Evolutionary conservation across 2,113 vertebrate genomes (phyloP).

Genomic region (Carettochelys insculpta): DNA sequence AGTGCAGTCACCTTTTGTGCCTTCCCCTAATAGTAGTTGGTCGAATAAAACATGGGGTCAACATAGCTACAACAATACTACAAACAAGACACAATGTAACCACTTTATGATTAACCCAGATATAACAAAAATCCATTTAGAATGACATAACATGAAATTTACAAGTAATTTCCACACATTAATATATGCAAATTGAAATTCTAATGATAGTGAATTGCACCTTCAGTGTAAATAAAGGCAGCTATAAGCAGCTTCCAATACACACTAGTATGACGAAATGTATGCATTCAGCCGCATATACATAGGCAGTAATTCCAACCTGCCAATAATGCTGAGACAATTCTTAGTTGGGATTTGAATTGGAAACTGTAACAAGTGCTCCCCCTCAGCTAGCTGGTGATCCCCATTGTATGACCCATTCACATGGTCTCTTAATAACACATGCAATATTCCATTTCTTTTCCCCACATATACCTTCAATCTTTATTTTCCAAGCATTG

Average conservation of each 20-base stretch:
- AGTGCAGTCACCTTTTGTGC: background rate
- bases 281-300: background rate
- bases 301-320: background rate
- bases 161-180: background rate
- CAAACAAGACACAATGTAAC: background rate
- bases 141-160: background rate
- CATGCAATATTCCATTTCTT: no score
- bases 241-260: background rate
- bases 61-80: fast-evolving
- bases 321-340: background rate
- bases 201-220: background rate
- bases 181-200: background rate
- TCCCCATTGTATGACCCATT: no score
- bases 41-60: background rate
- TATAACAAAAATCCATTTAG: background rate
- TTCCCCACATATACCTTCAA: no score
- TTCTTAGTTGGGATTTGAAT: background rate
- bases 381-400: no score
- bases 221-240: background rate
- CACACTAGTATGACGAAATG: background rate
- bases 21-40: background rate
- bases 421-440: no score
- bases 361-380: background rate
- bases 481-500: no score
- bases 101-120: background rate